Base-by-base conservation (phyloP, 30 jellyfish, hydroid and myxozoan genomes). In the Aurelia sp. region DNA sequence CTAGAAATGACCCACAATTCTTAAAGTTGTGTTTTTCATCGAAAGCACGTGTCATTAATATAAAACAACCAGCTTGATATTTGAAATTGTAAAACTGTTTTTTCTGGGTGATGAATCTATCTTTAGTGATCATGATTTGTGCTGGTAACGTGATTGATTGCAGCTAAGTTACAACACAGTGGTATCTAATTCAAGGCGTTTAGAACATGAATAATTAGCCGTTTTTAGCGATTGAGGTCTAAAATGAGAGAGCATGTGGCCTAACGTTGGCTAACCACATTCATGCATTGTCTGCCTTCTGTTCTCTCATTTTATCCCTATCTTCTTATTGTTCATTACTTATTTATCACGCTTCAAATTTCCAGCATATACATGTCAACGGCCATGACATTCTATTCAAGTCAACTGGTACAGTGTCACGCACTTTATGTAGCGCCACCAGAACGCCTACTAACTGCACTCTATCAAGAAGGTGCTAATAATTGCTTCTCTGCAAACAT, bases 271-370 rank as follows among this genome's bases (percentile, higher is more conserved):
- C 77, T 57, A 82, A 82, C 92, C 92, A 60, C 92, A 82, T 52
- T 24, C 17, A 84, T 51, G 80, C 80, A 63, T 68, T 71, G 86
- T 70, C 92, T 70, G 65, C 92, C 92, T 82, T 82, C 85, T 82
- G 92, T 63, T 67, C 84, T 68, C 76, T 64, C 70, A 74, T 81
- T 81, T 68, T 48, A 81, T 55, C 82, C 74, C 74, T 55, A 31
- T 82, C 73, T 60, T 71, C 63, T 70, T 82, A 82, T 68, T 51
- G 71, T 27, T 35, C 72, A 81, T 81, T 50, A 69, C 8, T 67
- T 68, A 82, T 82, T 82, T 72, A 82, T 82, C 66, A 51, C 27
- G 31, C 66, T 30, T 16, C 44, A 59, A 18, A 59, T 55, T 38
- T 72, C 63, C 76, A 63, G 47, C 77, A 59, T 76, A 59, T 76